A percentile compares a stretch with the other conserved stretches of the same genome.
These are phyloP conservation scores for Vespertilio murinus DNA, from an alignment of 2,797 vertebrate species.

Conservation along the genomic window DNA sequence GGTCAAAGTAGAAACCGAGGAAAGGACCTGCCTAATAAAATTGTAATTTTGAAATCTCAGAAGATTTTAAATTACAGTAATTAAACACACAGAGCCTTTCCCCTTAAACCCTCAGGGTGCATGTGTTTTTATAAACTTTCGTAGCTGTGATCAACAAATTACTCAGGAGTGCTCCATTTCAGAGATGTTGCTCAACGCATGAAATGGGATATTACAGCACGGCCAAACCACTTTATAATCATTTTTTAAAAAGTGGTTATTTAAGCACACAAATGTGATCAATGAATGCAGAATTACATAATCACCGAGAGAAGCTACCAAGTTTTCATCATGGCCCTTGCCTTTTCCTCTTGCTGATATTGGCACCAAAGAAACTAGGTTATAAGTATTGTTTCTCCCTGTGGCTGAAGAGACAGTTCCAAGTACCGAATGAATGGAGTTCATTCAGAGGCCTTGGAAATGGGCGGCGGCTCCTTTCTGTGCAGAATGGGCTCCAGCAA, in stretches of 20 bases:
- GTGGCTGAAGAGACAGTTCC: conserved; percentile 88
- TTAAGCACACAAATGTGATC: conserved; percentile 60
- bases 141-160: conserved; percentile 13
- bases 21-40: background rate
- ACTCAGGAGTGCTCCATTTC: conserved; percentile 36
- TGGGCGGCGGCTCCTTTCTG: conserved; percentile 86
- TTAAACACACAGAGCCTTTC: conserved; percentile 34
- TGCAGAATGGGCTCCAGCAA: conserved; percentile 85
- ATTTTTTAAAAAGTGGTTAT: background rate
- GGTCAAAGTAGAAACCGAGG: background rate
- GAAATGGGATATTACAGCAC: conserved; percentile 33
- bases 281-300: conserved; percentile 77
- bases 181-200: conserved; percentile 43
- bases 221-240: background rate
- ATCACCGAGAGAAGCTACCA: conserved; percentile 70
- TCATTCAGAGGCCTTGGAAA: conserved; percentile 89
- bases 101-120: background rate
- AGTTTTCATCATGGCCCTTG: conserved; percentile 74
- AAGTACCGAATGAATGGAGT: conserved; percentile 92
- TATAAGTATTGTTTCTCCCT: conserved; percentile 84
- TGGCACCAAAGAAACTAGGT: conserved; percentile 83
- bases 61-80: background rate
- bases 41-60: background rate
- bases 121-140: background rate
- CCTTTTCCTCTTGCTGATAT: conserved; percentile 76